These are phyloP conservation scores for Xylophagus ater DNA, from an alignment of 2,888 invertebrate genomes.

Conservation along the genomic window DNA sequence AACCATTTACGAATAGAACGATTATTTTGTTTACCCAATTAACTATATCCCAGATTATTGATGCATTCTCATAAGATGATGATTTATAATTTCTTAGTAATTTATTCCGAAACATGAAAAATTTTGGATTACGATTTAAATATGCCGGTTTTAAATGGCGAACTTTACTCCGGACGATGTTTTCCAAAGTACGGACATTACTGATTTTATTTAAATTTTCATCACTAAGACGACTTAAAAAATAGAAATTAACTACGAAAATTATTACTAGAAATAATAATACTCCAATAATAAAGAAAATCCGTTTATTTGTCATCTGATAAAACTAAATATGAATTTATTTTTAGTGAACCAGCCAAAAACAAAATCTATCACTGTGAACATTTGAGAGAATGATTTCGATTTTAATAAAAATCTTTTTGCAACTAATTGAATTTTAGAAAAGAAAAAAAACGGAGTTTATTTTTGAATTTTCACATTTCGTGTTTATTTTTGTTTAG, in stretches of 20 bases:
- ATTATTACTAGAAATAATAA: conserved; percentile 19
- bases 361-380: too few species aligned
- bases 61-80: conserved; percentile 40
- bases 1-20: background rate
- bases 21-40: conserved; percentile 32
- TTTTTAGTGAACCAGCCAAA: too few species aligned
- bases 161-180: conserved; percentile 31
- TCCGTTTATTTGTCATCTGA: conserved; percentile 21
- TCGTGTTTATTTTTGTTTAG: too few species aligned
- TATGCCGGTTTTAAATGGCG: conserved; percentile 36
- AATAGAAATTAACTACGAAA: conserved; percentile 33
- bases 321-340: too few species aligned
- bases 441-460: too few species aligned
- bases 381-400: too few species aligned
- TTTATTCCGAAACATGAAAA: conserved; percentile 37
- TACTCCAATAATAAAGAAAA: conserved; percentile 17
- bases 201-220: conserved; percentile 36
- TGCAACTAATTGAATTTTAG: too few species aligned
- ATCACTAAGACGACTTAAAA: conserved; percentile 36
- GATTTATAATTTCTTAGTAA: conserved; percentile 34
- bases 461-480: too few species aligned
- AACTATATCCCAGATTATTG: conserved; percentile 42
- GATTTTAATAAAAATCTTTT: too few species aligned
- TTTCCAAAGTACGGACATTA: conserved; percentile 35
- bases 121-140: conserved; percentile 37